These are phyloP conservation scores for Phymanthus crucifer DNA, from an alignment of 92 coral and sea anemone species.

Conservation along the genomic window DNA sequence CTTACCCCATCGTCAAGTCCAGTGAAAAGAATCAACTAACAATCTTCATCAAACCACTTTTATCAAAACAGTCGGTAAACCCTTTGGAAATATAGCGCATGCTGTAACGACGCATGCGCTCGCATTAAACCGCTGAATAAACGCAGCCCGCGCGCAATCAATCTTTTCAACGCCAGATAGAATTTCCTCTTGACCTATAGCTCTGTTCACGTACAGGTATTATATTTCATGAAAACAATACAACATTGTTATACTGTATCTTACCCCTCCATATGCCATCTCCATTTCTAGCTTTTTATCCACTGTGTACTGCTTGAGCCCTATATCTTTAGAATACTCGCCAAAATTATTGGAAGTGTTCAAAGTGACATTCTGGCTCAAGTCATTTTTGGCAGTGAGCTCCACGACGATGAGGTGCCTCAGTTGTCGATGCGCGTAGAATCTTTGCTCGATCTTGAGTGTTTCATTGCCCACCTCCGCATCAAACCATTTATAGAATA, in stretches of 20 bases:
- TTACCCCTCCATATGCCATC: constrained; percentile 42
- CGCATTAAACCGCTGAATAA: background rate
- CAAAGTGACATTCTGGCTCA: constrained; percentile 47
- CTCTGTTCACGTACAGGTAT: background rate
- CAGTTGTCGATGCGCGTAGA: constrained; percentile 77
- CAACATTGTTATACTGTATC: background rate
- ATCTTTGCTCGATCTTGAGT: constrained; percentile 58
- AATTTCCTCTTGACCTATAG: background rate
- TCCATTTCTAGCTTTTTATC: constrained; percentile 25
- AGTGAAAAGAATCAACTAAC: no score
- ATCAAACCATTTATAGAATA: constrained; percentile 77
- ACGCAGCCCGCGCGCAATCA: background rate
- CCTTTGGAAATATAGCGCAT: no score
- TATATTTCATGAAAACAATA: background rate
- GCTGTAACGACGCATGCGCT: background rate
- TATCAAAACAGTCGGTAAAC: no score
- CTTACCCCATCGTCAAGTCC: no score
- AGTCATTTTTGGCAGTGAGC: constrained; percentile 62
- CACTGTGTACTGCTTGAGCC: constrained; percentile 31
- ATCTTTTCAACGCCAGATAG: background rate
- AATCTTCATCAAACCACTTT: no score
- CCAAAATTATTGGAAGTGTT: constrained; percentile 60
- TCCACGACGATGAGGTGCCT: constrained; percentile 70
- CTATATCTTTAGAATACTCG: constrained; percentile 52
- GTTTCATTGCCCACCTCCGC: constrained; percentile 10